A percentile compares a stretch with the other conserved stretches of the same genome.
These are phyloP conservation scores for Alces alces DNA, from an alignment of 2,113 vertebrate species.

Conservation along the genomic window DNA sequence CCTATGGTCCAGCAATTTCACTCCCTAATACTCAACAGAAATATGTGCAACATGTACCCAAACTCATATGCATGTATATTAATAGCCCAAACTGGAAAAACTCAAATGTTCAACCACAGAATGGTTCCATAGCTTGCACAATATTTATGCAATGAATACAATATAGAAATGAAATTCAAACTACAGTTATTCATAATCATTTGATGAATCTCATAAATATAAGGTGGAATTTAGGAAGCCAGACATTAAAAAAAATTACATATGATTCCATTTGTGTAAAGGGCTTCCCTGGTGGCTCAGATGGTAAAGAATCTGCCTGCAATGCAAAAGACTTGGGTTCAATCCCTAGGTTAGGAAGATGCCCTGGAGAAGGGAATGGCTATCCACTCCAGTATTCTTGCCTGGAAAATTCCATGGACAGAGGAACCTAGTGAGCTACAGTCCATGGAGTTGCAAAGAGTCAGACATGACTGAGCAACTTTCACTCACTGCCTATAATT, in stretches of 20 bases:
- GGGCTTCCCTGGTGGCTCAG: not conserved
- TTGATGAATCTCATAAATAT: not conserved
- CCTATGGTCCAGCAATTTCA: not conserved
- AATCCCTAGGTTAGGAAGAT: not conserved
- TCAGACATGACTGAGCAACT: not conserved
- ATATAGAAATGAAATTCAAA: not conserved
- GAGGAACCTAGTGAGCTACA: not conserved
- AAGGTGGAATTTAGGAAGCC: not conserved
- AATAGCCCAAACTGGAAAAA: not conserved
- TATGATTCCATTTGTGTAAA: not conserved
- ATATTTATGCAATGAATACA: not conserved
- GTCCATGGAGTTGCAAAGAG: not conserved
- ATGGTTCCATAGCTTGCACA: not conserved
- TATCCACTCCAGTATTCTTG: not conserved
- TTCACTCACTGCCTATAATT: not conserved
- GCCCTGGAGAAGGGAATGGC: not conserved
- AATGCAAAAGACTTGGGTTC: not conserved
- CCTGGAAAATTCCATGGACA: not conserved
- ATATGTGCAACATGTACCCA: not conserved
- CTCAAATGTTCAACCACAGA: not conserved
- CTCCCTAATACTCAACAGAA: not conserved
- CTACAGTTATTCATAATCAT: not conserved
- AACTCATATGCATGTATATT: not conserved
- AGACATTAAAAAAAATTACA: not conserved
- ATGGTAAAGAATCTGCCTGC: not conserved